A percentile compares a stretch with the other conserved stretches of the same genome.
Conservation (phyloP, 1,140 invertebrate genomes). For the Drosophila prosaltans region DNA sequence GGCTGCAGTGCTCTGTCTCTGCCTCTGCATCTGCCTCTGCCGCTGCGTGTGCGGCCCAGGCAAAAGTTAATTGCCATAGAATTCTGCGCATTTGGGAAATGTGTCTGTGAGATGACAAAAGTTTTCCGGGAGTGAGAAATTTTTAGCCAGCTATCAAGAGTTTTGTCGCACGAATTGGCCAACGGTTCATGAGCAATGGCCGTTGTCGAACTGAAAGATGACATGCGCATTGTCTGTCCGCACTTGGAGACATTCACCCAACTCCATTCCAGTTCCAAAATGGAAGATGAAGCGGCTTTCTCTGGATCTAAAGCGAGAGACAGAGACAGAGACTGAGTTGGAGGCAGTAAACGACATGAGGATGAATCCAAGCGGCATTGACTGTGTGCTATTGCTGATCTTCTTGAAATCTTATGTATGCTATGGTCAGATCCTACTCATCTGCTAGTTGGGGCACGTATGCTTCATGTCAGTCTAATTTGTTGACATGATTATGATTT, state of each 20-base stretch:
- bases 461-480: slow-evolving; percentile 78
- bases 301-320: slow-evolving; percentile 21
- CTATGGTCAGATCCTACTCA: slow-evolving; percentile 66
- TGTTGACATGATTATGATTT: slow-evolving; percentile 82
- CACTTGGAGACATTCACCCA: slow-evolving; percentile 67
- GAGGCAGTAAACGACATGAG: slow-evolving; percentile 3
- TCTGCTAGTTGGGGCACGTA: slow-evolving; percentile 76
- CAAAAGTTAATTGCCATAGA: slow-evolving; percentile 65
- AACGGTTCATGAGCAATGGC: slow-evolving; percentile 70
- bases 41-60: slow-evolving; percentile 44
- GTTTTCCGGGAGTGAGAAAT: slow-evolving; percentile 61
- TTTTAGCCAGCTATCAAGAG: slow-evolving; percentile 44
- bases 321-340: neutral
- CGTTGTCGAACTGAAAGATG: slow-evolving; percentile 77
- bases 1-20: slow-evolving; percentile 41
- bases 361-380: slow-evolving; percentile 4
- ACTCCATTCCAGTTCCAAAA: slow-evolving; percentile 35
- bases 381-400: slow-evolving; percentile 15
- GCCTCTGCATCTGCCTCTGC: slow-evolving; percentile 40
- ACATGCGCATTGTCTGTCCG: slow-evolving; percentile 60
- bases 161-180: slow-evolving; percentile 74
- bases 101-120: slow-evolving; percentile 61
- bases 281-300: slow-evolving; percentile 46
- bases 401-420: slow-evolving; percentile 21
- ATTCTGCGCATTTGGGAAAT: slow-evolving; percentile 71